Evolutionary conservation across 2,113 vertebrate species (phyloP).

Genomic region (Galeopterus variegatus): DNA sequence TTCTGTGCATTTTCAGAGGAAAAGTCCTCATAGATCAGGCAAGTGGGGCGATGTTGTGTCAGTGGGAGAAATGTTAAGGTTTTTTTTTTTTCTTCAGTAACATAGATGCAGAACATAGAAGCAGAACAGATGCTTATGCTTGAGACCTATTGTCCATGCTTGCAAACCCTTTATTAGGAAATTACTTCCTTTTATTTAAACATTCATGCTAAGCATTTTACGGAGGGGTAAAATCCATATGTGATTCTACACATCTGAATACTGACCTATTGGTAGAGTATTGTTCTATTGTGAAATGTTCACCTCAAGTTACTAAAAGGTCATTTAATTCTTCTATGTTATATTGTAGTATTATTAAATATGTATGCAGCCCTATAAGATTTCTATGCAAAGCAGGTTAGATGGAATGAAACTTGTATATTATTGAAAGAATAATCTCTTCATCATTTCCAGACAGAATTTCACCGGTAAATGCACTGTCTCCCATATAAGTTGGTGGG

Average conservation of each 20-base stretch:
- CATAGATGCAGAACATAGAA: no score
- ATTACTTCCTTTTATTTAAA: neutral
- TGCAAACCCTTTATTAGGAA: neutral
- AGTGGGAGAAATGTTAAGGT: neutral
- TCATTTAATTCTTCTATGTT: neutral
- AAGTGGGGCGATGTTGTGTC: neutral
- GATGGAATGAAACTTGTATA: neutral
- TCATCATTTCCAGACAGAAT: constrained; percentile 46
- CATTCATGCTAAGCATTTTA: neutral
- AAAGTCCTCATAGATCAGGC: neutral
- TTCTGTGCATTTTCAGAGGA: neutral
- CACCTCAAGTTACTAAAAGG: neutral
- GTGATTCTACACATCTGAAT: neutral
- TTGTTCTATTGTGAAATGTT: neutral
- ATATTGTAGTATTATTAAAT: neutral
- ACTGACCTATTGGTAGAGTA: neutral
- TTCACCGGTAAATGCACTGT: neutral
- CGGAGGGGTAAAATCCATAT: neutral
- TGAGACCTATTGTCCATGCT: neutral
- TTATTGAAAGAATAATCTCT: constrained; percentile 47
- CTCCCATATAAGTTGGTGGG: neutral
- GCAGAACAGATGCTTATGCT: neutral
- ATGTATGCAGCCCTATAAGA: neutral
- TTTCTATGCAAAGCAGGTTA: constrained; percentile 14
- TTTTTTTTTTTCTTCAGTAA: neutral